Evolutionary conservation across 2,797 vertebrate species (phyloP), one percentile per base, ranked within the genome.

Genomic region (Pantherophis alleghaniensis): DNA sequence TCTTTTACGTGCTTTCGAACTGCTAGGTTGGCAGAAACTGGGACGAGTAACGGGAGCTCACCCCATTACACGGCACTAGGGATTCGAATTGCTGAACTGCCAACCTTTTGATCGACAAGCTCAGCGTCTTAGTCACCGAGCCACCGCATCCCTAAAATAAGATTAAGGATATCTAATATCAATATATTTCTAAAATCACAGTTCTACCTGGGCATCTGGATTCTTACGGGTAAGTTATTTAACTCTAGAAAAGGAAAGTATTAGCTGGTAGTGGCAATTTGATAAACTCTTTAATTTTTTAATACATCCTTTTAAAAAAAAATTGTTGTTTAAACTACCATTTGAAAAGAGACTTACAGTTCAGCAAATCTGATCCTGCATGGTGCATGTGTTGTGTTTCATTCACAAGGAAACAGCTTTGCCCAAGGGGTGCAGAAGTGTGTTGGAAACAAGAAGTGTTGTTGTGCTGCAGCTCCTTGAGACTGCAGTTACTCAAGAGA

Each of bases 321-420:
- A 42, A 1, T 2, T 2, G 1, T n/a, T 56, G 66, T 61, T 20
- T 11, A 69, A 26, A 61, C n/a, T 32, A 26, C 0, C 6, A 57
- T 20, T 55, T n/a, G 57, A 86, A 89, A 88, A 57, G 32, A 86
- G 57, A 66, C 69, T 93, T 91, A 42, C 74, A 10, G 3, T 86
- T 89, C 93, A 94, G 87, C 16, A 91, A 56, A 57, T 32, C 37
- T 94, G 91, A 95, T 93, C 18, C 59, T 24, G 66, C 69, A 86
- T 83, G 47, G 53, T 69, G 3, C 20, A 42, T 95, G 61, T 96
- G 92, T 96, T 97, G 95, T 95, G 91, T 47, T 96, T 89, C 59
- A 53, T 92, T 95, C 90, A 91, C 93, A 96, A 95, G 94, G 92
- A 92, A 96, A 92, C 89, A 13, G 56, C 90, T 96, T 96, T 96